Evolutionary conservation across 2,888 invertebrate genomes (phyloP), one percentile per base, ranked within the genome.

Genomic region (Bedellia somnulentella): DNA sequence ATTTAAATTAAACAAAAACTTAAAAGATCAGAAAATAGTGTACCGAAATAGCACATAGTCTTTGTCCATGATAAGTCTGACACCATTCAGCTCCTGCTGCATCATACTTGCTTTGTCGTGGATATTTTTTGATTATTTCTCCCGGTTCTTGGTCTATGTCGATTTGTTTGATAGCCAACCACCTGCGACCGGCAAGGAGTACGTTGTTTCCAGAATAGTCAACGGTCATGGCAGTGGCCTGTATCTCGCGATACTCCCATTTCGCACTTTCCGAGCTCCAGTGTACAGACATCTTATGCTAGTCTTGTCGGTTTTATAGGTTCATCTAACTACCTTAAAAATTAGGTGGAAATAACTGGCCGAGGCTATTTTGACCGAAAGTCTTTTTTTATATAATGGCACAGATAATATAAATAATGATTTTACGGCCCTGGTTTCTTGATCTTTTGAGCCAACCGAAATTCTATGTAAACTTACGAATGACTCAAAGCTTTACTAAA

Each of bases 11-110:
- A n/a, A n/a, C n/a, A n/a, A n/a, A n/a, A n/a, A n/a, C n/a, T n/a
- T n/a, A n/a, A n/a, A n/a, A n/a, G n/a, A n/a, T n/a, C n/a, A n/a
- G n/a, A n/a, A n/a, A n/a, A n/a, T n/a, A n/a, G n/a, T n/a, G n/a
- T n/a, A 93, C 93, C 36, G 94, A 91, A 45, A 94, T 87, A 26
- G 93, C 93, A 63, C 93, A 93, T 16, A 89, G 76, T 47, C 89
- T 87, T 51, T 84, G 84, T 33, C 89, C 85, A 30, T 83, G 80
- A 31, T 82, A 75, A 23, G 86, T 88, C 29, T 90, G 92, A 54
- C 92, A 93, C 89, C 93, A 95, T 67, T 94, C 93, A 0, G 93
- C 92, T 9, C 90, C 88, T 3, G 89, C 89, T 1, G 94, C 91
- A 57, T 95, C 94, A 63, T 93, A 94, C 71, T 95, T 93, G 52